Base-by-base conservation (phyloP, 2,113 vertebrate species). In the Emydura subglobosa region DNA sequence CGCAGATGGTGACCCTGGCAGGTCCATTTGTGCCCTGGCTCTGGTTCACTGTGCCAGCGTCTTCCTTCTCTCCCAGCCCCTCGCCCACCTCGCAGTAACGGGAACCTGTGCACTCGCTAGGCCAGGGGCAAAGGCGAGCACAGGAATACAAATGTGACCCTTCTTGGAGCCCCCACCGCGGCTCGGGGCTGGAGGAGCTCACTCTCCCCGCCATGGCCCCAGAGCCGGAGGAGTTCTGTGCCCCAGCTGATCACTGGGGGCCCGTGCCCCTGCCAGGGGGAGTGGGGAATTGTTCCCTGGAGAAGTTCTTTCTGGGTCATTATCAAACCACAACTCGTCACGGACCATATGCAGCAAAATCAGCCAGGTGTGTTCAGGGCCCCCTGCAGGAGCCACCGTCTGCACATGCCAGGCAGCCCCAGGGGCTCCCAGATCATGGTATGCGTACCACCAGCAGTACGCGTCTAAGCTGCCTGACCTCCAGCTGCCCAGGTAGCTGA, bases 341-440 rank as follows among this genome's bases (percentile, higher is more conserved):
- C 0, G 0, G 47, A 7, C 74, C 42, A 4, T 22, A 29, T 55
- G 27, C 31, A 72, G 34, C 34, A 24, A 39, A 42, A 74, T 16
- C 57, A 39, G 87, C 0, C 0, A 47, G n/a, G 39, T 6, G 47
- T 83, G 65, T 49, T 76, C 51, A 27, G 59, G 9, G 2, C 55
- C 59, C 21, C 74, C 24, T 10, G 2, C 34, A 79, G 82, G 59
- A 16, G 83, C 83, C 89, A 17, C 11, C 2, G 5, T 85, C 39
- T 44, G 89, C 80, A 79, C 83, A 42, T 54, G n/a, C 27, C 78
- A 76, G 68, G 49, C 85, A 61, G 83, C 51, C 1, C 1, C 42
- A 39, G 39, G 39, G 39, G 39, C 39, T 47, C 47, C 47, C 47
- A 47, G 8, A 47, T 47, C 8, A 8, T 47, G 47, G 47, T 39